phyloP scores from a whole-genome alignment of 2,797 vertebrate genomes.

The Agapornis canus region DNA sequence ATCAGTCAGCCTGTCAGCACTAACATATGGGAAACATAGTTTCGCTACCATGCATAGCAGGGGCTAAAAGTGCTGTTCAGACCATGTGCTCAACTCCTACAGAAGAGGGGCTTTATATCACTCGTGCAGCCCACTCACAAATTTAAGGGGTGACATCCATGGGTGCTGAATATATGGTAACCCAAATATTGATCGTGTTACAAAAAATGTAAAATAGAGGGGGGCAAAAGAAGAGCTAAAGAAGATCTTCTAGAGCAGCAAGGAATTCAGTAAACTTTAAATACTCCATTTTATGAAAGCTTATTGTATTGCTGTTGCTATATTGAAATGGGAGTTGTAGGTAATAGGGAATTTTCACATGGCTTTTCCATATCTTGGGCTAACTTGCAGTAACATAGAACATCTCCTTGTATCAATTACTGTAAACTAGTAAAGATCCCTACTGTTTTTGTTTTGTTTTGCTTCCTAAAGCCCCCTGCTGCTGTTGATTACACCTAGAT shows the following conservation, averaged over 20 bases:
- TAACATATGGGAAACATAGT: slow-evolving; percentile 71
- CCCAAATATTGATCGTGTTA: slow-evolving; percentile 49
- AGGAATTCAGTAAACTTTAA: not conserved
- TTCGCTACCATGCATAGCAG: slow-evolving; percentile 63
- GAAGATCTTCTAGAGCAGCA: slow-evolving; percentile 22
- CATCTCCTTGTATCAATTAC: slow-evolving; percentile 81
- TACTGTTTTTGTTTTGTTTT: slow-evolving; percentile 88
- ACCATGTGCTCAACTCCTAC: slow-evolving; percentile 72
- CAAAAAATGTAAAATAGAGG: slow-evolving; percentile 14
- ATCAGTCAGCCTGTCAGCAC: slow-evolving; percentile 73
- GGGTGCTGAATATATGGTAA: slow-evolving; percentile 41
- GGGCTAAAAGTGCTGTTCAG: slow-evolving; percentile 64
- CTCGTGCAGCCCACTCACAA: slow-evolving; percentile 51
- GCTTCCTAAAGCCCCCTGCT: slow-evolving; percentile 86
- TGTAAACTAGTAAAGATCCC: slow-evolving; percentile 82
- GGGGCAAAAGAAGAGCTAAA: slow-evolving; percentile 8
- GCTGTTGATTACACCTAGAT: slow-evolving; percentile 88
- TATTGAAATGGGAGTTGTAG: slow-evolving; percentile 52
- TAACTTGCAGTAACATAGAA: slow-evolving; percentile 72
- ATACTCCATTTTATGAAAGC: not conserved
- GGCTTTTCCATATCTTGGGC: slow-evolving; percentile 38
- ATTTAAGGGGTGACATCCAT: slow-evolving; percentile 58
- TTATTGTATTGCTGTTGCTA: not conserved
- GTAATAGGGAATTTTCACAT: not conserved
- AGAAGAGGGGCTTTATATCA: slow-evolving; percentile 61